phyloP scores from a whole-genome alignment of 2,797 vertebrate genomes.

The Tapirus indicus region DNA sequence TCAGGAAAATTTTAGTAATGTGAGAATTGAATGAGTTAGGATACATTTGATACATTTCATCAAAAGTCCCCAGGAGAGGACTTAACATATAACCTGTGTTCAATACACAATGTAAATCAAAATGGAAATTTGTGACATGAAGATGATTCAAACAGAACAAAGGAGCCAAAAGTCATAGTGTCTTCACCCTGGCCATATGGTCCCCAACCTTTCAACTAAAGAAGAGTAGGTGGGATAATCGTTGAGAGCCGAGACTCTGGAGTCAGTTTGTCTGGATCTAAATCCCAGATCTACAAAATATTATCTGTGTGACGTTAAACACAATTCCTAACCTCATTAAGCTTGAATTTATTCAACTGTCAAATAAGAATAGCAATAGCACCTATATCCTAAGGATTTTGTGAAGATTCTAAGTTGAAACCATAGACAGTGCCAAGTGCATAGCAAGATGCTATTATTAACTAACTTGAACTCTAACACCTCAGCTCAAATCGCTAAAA shows the following conservation, averaged over 20 bases:
- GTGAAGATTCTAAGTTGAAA: constrained; percentile 2
- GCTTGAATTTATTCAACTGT: not conserved
- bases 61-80: not conserved
- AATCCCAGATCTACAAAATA: not conserved
- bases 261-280: not conserved
- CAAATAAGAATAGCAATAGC: not conserved
- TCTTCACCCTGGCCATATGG: not conserved
- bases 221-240: not conserved
- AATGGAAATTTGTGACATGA: not conserved
- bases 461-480: not conserved
- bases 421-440: not conserved
- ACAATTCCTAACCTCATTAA: not conserved
- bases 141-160: not conserved
- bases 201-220: not conserved
- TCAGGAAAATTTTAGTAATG: not conserved
- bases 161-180: not conserved
- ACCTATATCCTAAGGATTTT: not conserved
- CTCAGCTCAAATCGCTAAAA: not conserved
- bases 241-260: not conserved
- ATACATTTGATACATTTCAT: not conserved
- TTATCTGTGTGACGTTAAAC: not conserved
- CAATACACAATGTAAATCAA: not conserved
- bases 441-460: not conserved
- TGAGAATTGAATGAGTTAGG: not conserved
- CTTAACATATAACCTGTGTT: not conserved